Evolutionary conservation across 2,888 invertebrate species (phyloP), one percentile per base, ranked within the genome.

Genomic region (Metalampra italica): DNA sequence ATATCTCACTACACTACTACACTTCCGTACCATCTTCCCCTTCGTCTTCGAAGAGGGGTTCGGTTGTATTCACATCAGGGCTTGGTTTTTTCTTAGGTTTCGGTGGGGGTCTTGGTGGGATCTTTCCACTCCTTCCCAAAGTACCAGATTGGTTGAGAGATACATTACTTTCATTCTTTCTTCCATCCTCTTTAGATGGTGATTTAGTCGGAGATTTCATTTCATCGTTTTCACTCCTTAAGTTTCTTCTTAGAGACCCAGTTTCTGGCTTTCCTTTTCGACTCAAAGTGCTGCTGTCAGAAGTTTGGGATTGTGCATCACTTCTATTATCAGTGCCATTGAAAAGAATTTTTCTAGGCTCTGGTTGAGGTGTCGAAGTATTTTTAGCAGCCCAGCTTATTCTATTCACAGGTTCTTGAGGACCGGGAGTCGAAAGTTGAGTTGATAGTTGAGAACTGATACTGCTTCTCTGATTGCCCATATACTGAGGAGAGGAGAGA

Each of bases 1-100:
- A 64, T 60, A 52, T 60, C 53, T 49, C 51, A 50, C 15, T 47
- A 40, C 39, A 39, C 59, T 43, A 62, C 59, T 93, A 95, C 90
- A 96, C 96, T 90, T 96, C 96, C 64, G 96, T 96, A 59, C 96
- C 96, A 63, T 96, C 96, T 73, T 96, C 96, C 29, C 95, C 95
- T 82, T 96, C 96, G 75, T 96, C 96, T 75, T 96, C 96, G 71
- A 95, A 96, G 55, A 96, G 82, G 52, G 95, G 95, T 62, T 95
- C 95, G 64, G 91, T 92, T 94, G 91, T 92, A 59, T 76, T 87
- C 7, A 82, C 76, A 57, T 89, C 91, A 5, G 93, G 90, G 46
- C 91, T 91, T 12, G 92, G 90, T 61, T 94, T 93, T 90, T 95
- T 95, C 82, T 95, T 95, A 46, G 95, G 95, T 64, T 95, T 95